Evolutionary conservation across 2,888 invertebrate species (phyloP).

Genomic region (Amphiduros pacificus): DNA sequence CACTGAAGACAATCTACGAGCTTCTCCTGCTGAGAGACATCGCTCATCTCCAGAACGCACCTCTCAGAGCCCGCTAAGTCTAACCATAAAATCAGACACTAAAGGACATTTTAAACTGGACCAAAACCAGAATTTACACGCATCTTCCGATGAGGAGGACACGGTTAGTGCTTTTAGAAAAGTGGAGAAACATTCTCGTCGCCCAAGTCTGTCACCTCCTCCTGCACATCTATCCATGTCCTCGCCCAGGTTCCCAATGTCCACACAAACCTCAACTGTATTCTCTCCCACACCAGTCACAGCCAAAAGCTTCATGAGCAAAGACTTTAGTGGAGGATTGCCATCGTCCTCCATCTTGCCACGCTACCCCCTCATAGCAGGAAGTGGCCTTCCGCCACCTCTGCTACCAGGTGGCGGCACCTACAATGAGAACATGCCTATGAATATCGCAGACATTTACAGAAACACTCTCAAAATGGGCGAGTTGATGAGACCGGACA

Average conservation of each 20-base stretch:
- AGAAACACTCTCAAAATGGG: conserved; percentile 7
- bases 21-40: background rate
- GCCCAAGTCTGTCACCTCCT: background rate
- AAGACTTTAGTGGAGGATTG: background rate
- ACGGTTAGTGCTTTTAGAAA: conserved; percentile 47
- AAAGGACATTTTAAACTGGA: conserved; percentile 2
- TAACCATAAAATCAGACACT: background rate
- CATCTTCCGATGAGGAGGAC: conserved; percentile 3
- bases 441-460: conserved; percentile 15
- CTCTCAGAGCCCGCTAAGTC: background rate
- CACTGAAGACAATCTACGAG: background rate
- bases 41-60: background rate
- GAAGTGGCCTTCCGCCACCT: conserved; percentile 4
- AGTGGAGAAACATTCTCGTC: conserved; percentile 34
- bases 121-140: conserved; percentile 9
- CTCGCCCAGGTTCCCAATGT: background rate
- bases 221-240: background rate
- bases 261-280: conserved; percentile 3
- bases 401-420: conserved; percentile 1
- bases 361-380: conserved; percentile 1
- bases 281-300: conserved; percentile 13
- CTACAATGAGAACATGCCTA: conserved; percentile 23
- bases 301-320: background rate
- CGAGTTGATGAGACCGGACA: conserved; percentile 3
- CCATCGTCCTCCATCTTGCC: conserved; percentile 15